Conservation (phyloP, 2,888 invertebrate genomes). For the Cataglyphis altisquamis region DNA sequence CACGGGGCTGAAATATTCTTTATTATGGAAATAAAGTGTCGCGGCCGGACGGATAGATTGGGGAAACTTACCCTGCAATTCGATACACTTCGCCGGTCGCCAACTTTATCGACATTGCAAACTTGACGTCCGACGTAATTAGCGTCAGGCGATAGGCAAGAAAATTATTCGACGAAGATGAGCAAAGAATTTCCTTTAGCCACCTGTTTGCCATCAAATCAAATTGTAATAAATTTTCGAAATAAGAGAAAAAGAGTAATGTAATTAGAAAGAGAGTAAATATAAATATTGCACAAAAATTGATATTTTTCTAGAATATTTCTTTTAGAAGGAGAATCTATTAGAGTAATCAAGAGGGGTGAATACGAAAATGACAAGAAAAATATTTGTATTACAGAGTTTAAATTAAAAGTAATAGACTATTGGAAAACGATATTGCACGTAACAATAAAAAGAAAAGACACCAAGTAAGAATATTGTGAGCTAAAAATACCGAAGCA, state of each 20-base stretch:
- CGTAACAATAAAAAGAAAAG: neutral
- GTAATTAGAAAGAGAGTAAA: neutral
- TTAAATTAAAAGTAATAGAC: neutral
- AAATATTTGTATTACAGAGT: neutral
- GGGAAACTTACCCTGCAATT: constrained; percentile 34
- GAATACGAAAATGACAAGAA: neutral
- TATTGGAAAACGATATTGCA: neutral
- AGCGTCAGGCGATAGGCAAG: constrained; percentile 14
- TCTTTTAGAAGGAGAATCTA: neutral
- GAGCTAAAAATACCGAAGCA: constrained; percentile 22
- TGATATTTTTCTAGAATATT: neutral
- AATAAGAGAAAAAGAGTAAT: neutral
- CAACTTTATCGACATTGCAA: constrained; percentile 20
- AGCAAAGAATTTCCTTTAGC: neutral
- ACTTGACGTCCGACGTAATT: constrained; percentile 48
- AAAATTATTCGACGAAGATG: constrained; percentile 14
- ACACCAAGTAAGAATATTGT: neutral
- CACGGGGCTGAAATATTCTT: constrained; percentile 10
- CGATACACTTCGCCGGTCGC: constrained; percentile 14
- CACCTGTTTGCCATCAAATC: neutral
- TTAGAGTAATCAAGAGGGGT: neutral
- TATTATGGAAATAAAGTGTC: constrained; percentile 37
- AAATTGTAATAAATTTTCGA: neutral
- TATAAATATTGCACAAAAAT: neutral
- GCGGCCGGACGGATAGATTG: neutral